These are phyloP conservation scores for Emydura subglobosa DNA, from an alignment of 2,113 vertebrate genomes.

Conservation along the genomic window DNA sequence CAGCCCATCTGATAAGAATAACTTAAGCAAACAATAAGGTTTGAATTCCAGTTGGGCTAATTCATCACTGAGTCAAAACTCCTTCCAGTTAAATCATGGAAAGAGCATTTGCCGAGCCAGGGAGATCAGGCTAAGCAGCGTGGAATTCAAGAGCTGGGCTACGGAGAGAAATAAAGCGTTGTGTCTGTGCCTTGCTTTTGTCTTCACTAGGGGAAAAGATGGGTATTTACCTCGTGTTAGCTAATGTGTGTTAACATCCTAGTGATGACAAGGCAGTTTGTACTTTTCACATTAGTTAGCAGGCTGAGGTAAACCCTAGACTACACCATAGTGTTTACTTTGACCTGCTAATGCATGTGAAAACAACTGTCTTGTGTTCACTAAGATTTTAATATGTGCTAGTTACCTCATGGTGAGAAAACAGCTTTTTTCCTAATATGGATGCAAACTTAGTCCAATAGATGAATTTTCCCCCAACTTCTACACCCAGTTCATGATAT, in stretches of 20 bases:
- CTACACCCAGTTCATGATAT: not conserved
- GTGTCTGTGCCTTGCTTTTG: not conserved
- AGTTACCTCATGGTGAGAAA: not conserved
- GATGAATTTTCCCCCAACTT: no score
- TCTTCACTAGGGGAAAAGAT: accelerated
- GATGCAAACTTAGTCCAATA: accelerated
- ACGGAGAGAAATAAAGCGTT: accelerated
- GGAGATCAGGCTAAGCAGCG: not conserved
- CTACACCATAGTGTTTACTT: not conserved
- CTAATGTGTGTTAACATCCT: not conserved
- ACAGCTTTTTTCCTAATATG: not conserved
- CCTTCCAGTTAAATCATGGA: not conserved
- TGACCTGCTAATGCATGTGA: not conserved
- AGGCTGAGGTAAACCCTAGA: no score
- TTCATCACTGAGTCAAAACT: slow-evolving; percentile 47
- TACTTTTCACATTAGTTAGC: not conserved
- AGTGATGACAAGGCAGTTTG: not conserved
- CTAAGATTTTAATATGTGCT: not conserved
- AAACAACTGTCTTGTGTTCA: not conserved
- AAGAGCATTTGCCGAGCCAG: not conserved
- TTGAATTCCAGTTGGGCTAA: slow-evolving; percentile 72
- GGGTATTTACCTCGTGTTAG: not conserved
- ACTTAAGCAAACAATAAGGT: slow-evolving; percentile 62
- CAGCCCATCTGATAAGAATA: slow-evolving; percentile 58
- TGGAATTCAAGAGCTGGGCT: not conserved